Conservation (phyloP, 2,113 vertebrate genomes). For the Scopus umbretta region DNA sequence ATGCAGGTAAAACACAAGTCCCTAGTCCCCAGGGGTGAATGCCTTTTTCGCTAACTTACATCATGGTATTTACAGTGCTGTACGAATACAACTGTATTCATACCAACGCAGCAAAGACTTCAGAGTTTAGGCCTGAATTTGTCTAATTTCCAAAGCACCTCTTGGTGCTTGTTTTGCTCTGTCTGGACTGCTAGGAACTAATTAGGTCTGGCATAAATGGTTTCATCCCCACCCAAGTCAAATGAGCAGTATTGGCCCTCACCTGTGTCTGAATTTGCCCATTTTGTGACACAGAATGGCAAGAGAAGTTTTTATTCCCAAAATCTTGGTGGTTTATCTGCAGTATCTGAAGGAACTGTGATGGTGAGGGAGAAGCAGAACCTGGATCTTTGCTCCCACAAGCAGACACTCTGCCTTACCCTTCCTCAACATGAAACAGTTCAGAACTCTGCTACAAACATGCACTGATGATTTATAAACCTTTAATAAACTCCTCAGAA, state of each 20-base stretch:
- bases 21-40: neutral
- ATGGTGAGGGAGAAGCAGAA: neutral
- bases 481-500: neutral
- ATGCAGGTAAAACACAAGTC: neutral
- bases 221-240: neutral
- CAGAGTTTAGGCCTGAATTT: neutral
- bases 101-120: neutral
- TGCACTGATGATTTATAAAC: neutral
- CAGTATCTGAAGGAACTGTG: neutral
- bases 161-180: neutral
- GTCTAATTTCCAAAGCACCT: neutral
- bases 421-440: neutral
- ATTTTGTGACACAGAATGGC: neutral
- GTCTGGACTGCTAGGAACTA: neutral
- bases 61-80: neutral
- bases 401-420: neutral
- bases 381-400: neutral
- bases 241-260: neutral
- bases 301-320: neutral
- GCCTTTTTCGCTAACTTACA: neutral
- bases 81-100: neutral
- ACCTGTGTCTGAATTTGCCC: neutral
- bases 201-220: neutral
- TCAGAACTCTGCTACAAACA: neutral
- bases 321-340: neutral